A percentile compares a stretch with the other conserved stretches of the same genome.
Evolutionary conservation across 2,888 invertebrate genomes (phyloP).

Genomic region (Calliscelio sp.): DNA sequence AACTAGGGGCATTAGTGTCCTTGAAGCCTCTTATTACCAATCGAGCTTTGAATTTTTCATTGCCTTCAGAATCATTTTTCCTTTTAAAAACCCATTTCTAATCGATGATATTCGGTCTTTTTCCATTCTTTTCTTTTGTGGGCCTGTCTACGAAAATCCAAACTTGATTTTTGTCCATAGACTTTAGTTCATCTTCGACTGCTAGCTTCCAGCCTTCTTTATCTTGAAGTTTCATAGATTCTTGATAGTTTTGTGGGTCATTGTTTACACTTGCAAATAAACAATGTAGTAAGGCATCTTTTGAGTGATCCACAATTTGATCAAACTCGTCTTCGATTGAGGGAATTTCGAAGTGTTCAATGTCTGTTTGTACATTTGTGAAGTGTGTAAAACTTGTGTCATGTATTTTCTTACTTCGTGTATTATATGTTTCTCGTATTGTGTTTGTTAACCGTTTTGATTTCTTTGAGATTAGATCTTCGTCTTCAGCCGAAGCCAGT

Average conservation of each 20-base stretch:
- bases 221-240: constrained; percentile 11
- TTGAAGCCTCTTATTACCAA: too few relatives aligned
- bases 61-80: constrained; percentile 55
- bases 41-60: constrained; percentile 41
- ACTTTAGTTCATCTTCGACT: constrained; percentile 15
- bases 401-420: constrained; percentile 14
- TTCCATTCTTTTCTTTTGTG: too few relatives aligned
- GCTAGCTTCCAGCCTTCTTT: constrained; percentile 19
- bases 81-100: too few relatives aligned
- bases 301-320: background rate
- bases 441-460: too few relatives aligned
- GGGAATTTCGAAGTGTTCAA: background rate
- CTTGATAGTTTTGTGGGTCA: constrained; percentile 22
- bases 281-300: constrained; percentile 6
- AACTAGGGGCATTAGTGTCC: too few relatives aligned
- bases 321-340: constrained; percentile 6
- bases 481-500: background rate
- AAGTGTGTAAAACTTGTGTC: constrained; percentile 11
- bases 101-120: too few relatives aligned
- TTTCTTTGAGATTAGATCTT: too few relatives aligned
- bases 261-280: background rate
- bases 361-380: background rate
- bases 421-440: constrained; percentile 7
- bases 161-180: background rate
- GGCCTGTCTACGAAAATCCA: too few relatives aligned